These are phyloP conservation scores for Megatriorchis doriae DNA, from an alignment of 2,113 vertebrate genomes.

Conservation along the genomic window DNA sequence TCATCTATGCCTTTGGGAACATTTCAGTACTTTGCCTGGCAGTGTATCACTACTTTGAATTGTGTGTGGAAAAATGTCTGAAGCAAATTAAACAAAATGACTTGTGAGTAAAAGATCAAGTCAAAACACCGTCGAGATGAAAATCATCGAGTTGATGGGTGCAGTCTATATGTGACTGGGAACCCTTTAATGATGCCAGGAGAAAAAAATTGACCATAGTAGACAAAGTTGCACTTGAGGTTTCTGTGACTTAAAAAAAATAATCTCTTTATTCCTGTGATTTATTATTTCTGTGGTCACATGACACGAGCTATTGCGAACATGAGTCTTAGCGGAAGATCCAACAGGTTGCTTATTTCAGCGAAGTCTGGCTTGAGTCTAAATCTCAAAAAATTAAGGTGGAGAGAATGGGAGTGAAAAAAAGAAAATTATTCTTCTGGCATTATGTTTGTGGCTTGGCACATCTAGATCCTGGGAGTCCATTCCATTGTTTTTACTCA, in stretches of 20 bases:
- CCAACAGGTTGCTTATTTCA: neutral
- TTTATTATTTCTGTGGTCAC: neutral
- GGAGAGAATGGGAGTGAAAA: neutral
- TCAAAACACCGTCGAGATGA: constrained; percentile 21
- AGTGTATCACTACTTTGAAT: neutral
- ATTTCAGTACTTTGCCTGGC: constrained; percentile 39
- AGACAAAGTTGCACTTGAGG: neutral
- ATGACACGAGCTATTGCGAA: fast-evolving
- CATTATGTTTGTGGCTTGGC: neutral
- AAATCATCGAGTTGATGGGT: neutral
- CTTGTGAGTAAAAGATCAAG: constrained; percentile 35
- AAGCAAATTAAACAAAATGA: constrained; percentile 27
- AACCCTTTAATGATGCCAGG: neutral
- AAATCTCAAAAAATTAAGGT: neutral
- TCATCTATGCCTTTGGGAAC: constrained; percentile 34
- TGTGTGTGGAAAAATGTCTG: neutral
- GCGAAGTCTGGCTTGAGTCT: neutral
- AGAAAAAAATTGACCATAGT: neutral
- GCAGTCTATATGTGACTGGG: neutral
- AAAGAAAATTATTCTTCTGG: neutral
- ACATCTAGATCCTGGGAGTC: neutral
- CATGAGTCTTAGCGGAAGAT: neutral
- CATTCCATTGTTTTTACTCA: constrained; percentile 36
- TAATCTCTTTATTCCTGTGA: neutral
- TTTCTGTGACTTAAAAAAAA: neutral